Evolutionary conservation across 2,888 invertebrate genomes (phyloP), one percentile per base, ranked within the genome.

Genomic region (Strigamia crassipes): DNA sequence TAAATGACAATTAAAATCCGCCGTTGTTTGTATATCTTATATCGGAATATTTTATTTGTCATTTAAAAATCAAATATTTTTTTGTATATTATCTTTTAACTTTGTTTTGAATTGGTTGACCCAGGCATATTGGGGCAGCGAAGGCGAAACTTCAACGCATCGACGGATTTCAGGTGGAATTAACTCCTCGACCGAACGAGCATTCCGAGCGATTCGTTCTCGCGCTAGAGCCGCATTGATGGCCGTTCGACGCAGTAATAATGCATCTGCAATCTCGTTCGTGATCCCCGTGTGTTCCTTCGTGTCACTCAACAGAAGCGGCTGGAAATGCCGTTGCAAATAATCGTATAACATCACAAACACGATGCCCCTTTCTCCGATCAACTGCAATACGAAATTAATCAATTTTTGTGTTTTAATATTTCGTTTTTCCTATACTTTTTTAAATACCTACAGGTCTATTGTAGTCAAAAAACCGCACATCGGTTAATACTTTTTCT

Each of bases 341-440:
- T 38, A 81, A 15, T 81, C 81, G 41, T 81, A 81, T 41, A 81
- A 81, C 81, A 81, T 81, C 12, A 81, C 81, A 18, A 73, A 18
- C 1, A 81, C 81, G 18, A 46, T 23, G 8, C 81, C 81, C 34
- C 12, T 12, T 23, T 34, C 73, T 73, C 1, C 73, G 0, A 3
- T 21, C 34, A 61, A 73, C 73, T 81, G 73, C 15, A 38, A 34
- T 6, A 34, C 6, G 3, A 78, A 78, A 18, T 12, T 18, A 12
- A 78, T 10, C 6, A 18, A 78, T 21, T 34, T n/a, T n/a, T n/a
- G n/a, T n/a, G n/a, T n/a, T n/a, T n/a, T n/a, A n/a, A n/a, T 41
- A 6, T 79, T n/a, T 21, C 13, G 5, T 13, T 21, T 5, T 38
- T 79, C 15, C n/a, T n/a, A 13, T 42, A n/a, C 42, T 6, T 41